Conservation (phyloP, 2,113 vertebrate genomes). For the Pseudolaguvia tuberculata region DNA sequence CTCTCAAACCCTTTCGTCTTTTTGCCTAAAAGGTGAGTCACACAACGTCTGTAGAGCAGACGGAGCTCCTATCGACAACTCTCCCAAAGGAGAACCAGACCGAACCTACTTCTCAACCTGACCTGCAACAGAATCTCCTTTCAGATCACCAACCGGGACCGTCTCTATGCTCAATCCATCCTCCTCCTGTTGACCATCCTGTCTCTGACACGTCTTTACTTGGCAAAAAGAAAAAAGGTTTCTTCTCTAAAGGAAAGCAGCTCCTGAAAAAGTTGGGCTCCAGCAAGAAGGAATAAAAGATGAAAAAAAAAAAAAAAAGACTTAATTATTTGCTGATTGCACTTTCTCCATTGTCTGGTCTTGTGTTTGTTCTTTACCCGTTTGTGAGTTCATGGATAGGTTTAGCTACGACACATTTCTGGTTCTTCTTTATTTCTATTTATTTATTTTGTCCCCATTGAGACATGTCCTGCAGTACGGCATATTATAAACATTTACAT, state of each 20-base stretch:
- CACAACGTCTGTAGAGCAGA: slow-evolving; percentile 49
- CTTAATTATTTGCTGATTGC: slow-evolving; percentile 38
- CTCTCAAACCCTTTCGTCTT: not conserved
- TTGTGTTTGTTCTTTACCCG: not conserved
- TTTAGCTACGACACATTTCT: not conserved
- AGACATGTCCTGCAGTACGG: not conserved
- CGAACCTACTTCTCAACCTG: slow-evolving; percentile 5
- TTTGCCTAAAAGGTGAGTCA: slow-evolving; percentile 55
- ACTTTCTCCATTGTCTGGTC: slow-evolving; percentile 27
- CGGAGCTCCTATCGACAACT: slow-evolving; percentile 37
- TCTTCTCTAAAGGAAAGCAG: slow-evolving; percentile 87
- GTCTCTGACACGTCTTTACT: slow-evolving; percentile 52
- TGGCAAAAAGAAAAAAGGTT: slow-evolving; percentile 78
- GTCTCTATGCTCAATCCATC: not conserved
- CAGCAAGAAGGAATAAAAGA: slow-evolving; percentile 77
- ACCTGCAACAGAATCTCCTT: not conserved
- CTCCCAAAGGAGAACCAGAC: slow-evolving; percentile 26
- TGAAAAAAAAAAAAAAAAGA: slow-evolving; percentile 3
- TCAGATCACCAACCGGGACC: slow-evolving; percentile 6
- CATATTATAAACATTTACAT: not conserved
- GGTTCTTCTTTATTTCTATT: not conserved
- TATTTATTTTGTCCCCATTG: slow-evolving; percentile 6
- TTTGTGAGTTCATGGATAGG: not conserved
- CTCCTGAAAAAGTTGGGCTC: slow-evolving; percentile 84
- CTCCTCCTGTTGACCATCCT: slow-evolving; percentile 18